phyloP scores from a whole-genome alignment of 1,140 invertebrate genomes.

The Leptestheria dahalacensis region DNA sequence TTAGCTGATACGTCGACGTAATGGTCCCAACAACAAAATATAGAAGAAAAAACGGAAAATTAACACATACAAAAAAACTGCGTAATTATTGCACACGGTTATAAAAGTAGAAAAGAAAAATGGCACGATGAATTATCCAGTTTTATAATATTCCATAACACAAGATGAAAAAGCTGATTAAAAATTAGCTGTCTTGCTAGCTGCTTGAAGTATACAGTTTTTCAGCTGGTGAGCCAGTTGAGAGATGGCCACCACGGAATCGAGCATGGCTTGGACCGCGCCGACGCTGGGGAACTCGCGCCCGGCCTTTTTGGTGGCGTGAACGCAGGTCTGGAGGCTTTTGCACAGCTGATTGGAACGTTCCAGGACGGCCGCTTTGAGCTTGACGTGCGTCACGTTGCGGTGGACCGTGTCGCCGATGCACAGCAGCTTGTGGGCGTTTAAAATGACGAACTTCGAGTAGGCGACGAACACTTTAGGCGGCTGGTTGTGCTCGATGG shows the following conservation, averaged over 20 bases:
- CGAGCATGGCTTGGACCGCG: slow-evolving; percentile 85
- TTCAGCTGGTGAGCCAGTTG: slow-evolving; percentile 59
- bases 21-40: neutral
- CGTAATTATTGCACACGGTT: neutral
- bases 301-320: slow-evolving; percentile 76
- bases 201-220: slow-evolving; percentile 12
- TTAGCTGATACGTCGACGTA: neutral
- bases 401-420: slow-evolving; percentile 82
- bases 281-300: slow-evolving; percentile 75
- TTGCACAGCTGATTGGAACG: slow-evolving; percentile 72
- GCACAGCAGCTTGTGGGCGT: slow-evolving; percentile 79
- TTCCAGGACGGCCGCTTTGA: slow-evolving; percentile 53
- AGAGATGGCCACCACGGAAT: slow-evolving; percentile 67
- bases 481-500: slow-evolving; percentile 80
- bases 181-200: neutral
- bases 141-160: too few species aligned
- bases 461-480: slow-evolving; percentile 84
- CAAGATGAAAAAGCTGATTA: too few species aligned
- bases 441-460: slow-evolving; percentile 83
- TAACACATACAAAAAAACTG: too few species aligned
- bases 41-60: neutral
- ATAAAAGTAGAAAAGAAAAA: too few species aligned
- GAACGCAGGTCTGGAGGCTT: slow-evolving; percentile 62
- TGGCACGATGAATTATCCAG: neutral
- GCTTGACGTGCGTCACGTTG: slow-evolving; percentile 42